Evolutionary conservation across 2,888 invertebrate genomes (phyloP).

Genomic region (Hedychridium roseum): DNA sequence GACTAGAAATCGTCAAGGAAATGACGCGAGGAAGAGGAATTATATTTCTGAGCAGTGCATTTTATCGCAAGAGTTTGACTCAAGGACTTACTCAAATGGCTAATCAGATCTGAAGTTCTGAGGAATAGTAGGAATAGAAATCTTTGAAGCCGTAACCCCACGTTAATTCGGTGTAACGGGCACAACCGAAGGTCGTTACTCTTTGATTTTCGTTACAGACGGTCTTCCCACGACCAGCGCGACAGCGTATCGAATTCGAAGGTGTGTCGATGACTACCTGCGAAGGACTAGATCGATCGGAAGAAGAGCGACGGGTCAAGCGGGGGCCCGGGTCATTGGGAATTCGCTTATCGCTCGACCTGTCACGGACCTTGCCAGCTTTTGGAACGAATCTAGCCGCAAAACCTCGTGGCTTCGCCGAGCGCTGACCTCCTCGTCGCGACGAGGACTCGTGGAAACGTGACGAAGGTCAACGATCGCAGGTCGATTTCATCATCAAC

Average conservation of each 20-base stretch:
- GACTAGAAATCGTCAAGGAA: background rate
- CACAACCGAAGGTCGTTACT: background rate
- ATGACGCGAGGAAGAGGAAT: too few relatives aligned
- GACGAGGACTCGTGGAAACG: too few relatives aligned
- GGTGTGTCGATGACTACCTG: conserved; percentile 10
- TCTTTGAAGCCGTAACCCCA: background rate
- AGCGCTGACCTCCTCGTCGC: too few relatives aligned
- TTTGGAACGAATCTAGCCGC: conserved; percentile 46
- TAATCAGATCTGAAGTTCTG: too few relatives aligned
- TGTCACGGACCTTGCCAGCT: conserved; percentile 22
- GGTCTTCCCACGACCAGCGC: conserved; percentile 28
- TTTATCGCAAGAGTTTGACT: too few relatives aligned
- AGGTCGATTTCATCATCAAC: too few relatives aligned
- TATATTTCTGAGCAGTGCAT: too few relatives aligned
- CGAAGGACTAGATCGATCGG: background rate
- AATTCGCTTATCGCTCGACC: conserved; percentile 11
- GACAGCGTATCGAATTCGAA: conserved; percentile 26
- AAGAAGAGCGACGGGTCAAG: conserved; percentile 7
- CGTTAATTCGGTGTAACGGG: background rate
- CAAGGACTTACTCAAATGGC: too few relatives aligned
- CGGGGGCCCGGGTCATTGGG: conserved; percentile 10
- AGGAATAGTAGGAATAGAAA: too few relatives aligned
- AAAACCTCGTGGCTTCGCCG: conserved; percentile 18
- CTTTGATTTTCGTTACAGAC: background rate
- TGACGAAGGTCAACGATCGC: too few relatives aligned